phyloP scores from a whole-genome alignment of 2,113 vertebrate genomes.

The Jaculus jaculus region DNA sequence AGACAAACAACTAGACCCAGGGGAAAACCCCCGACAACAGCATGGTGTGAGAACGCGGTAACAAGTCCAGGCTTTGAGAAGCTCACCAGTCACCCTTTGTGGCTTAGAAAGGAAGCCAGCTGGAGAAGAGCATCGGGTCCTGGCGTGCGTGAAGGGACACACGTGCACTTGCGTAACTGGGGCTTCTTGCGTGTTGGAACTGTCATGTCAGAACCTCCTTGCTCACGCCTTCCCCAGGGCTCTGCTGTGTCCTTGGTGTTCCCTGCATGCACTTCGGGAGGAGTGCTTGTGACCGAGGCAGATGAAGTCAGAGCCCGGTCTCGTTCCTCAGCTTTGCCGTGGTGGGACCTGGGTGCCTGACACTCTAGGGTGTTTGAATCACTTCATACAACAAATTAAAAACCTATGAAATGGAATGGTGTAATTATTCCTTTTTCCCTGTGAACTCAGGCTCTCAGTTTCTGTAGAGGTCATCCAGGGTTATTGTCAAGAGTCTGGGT shows the following conservation, averaged over 20 bases:
- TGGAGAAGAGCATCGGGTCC: not conserved
- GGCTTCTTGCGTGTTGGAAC: too few species aligned
- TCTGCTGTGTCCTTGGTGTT: not conserved
- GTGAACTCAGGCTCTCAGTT: not conserved
- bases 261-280: not conserved
- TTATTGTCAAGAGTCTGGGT: rapidly evolving
- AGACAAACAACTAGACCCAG: too few species aligned
- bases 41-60: not conserved
- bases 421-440: not conserved
- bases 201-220: too few species aligned
- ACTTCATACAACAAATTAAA: not conserved
- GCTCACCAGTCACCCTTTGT: not conserved
- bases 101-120: not conserved
- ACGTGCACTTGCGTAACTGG: too few species aligned
- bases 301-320: not conserved
- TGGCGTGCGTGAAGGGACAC: not conserved
- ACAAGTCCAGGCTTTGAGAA: rapidly evolving
- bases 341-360: too few species aligned
- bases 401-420: not conserved
- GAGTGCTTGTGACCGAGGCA: not conserved
- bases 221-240: too few species aligned
- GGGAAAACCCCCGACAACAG: too few species aligned
- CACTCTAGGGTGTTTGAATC: not conserved
- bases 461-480: not conserved
- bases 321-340: not conserved